Percentiles rank a stretch among this genome's conserved stretches.
phyloP scores from a whole-genome alignment of 2,113 vertebrate species.

The Ondatra zibethicus region DNA sequence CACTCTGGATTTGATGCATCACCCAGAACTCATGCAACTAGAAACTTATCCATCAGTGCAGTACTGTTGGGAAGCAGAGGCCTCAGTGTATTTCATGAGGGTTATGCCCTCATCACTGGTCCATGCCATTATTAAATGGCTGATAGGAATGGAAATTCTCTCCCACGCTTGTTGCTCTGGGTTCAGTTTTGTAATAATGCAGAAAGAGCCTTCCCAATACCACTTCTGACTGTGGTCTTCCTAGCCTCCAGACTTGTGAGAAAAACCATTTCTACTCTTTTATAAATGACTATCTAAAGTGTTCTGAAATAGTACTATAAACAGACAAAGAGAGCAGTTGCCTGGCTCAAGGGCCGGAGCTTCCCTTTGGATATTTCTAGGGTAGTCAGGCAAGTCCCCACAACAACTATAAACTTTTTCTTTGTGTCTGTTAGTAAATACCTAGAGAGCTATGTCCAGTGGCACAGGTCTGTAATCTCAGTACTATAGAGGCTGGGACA shows the following conservation, averaged over 20 bases:
- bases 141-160: neutral
- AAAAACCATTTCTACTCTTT: neutral
- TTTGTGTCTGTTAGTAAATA: neutral
- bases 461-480: neutral
- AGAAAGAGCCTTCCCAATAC: neutral
- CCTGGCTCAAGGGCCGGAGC: neutral
- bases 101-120: too few species aligned
- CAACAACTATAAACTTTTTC: neutral
- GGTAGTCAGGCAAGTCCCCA: neutral
- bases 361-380: neutral
- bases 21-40: neutral
- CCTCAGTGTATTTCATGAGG: neutral
- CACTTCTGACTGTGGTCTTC: neutral
- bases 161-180: neutral
- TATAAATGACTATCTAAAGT: neutral
- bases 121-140: neutral
- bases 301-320: neutral
- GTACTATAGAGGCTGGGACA: neutral
- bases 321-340: neutral
- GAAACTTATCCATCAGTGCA: neutral
- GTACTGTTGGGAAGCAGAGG: neutral
- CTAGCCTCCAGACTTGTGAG: neutral
- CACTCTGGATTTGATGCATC: neutral
- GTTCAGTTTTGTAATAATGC: neutral
- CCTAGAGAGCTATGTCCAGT: neutral